phyloP scores from a whole-genome alignment of 2,888 invertebrate species.

The Epistrophe grossulariae region DNA sequence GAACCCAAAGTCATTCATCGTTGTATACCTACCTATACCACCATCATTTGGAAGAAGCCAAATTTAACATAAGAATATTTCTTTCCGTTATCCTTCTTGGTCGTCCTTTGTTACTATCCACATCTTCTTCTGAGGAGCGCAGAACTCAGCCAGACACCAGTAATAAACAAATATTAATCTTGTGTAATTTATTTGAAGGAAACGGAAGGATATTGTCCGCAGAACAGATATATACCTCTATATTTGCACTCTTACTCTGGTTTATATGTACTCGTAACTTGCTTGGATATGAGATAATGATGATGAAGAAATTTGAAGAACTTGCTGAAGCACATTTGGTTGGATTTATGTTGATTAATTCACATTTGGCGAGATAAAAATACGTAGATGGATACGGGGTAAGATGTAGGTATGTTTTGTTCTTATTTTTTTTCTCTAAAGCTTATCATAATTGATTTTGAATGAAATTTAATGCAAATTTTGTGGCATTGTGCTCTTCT shows the following conservation, averaged over 20 bases:
- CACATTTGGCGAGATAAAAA: conserved; percentile 52
- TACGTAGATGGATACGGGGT: not conserved
- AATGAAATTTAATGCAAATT: conserved; percentile 70
- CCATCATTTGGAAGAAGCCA: conserved; percentile 44
- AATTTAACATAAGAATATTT: conserved; percentile 45
- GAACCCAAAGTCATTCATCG: conserved; percentile 36
- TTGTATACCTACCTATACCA: conserved; percentile 17
- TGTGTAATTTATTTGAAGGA: conserved; percentile 71
- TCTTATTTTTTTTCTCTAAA: not conserved
- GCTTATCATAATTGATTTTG: conserved; percentile 65
- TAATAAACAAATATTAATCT: conserved; percentile 76
- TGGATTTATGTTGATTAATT: conserved; percentile 75
- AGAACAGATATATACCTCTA: conserved; percentile 36
- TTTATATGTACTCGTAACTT: not conserved
- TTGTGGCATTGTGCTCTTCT: conserved; percentile 7
- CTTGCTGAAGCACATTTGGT: conserved; percentile 68
- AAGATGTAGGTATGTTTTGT: not conserved
- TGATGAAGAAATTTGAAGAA: conserved; percentile 65
- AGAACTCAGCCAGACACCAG: conserved; percentile 46
- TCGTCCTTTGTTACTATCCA: conserved; percentile 1
- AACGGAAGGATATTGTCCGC: conserved; percentile 60
- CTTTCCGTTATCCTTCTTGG: conserved; percentile 19
- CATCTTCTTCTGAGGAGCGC: not conserved
- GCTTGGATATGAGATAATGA: conserved; percentile 22
- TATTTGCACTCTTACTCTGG: too few species aligned